Evolutionary conservation across 1,140 invertebrate species (phyloP).

Genomic region (Aphelenchoides avenae): DNA sequence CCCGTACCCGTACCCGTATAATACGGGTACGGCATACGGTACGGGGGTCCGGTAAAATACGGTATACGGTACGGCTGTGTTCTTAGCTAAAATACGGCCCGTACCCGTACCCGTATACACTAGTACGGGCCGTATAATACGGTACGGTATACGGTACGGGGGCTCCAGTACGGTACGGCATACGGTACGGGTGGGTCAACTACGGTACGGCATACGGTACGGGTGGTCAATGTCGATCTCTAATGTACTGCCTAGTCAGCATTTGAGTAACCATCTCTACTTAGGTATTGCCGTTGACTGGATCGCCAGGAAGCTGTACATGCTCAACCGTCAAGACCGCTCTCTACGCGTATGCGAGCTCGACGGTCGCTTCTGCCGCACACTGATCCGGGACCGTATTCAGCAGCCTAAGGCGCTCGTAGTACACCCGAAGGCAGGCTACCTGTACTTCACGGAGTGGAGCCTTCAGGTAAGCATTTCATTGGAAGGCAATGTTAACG

Average conservation of each 20-base stretch:
- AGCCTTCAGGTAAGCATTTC: neutral
- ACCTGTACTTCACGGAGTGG: slow-evolving; percentile 78
- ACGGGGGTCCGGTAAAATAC: no score
- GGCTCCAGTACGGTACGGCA: no score
- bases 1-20: no score
- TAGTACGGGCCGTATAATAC: no score
- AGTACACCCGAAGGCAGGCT: slow-evolving; percentile 86
- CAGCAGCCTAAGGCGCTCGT: slow-evolving; percentile 86
- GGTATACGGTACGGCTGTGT: neutral
- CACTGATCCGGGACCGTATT: slow-evolving; percentile 76
- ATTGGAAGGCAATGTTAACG: slow-evolving; percentile 59
- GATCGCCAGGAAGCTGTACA: slow-evolving; percentile 90
- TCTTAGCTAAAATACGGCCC: no score
- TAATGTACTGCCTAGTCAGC: slow-evolving; percentile 49
- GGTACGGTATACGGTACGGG: no score
- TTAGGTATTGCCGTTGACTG: slow-evolving; percentile 80
- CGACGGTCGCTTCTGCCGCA: slow-evolving; percentile 83
- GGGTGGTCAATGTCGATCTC: no score
- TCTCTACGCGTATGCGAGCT: slow-evolving; percentile 84
- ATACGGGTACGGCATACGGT: no score
- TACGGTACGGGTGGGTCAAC: no score
- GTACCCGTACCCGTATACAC: no score
- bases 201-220: no score
- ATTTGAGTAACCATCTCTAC: neutral
- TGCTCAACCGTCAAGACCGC: slow-evolving; percentile 90